These are phyloP conservation scores for Pluvialis apricaria DNA, from an alignment of 2,113 vertebrate genomes.

Conservation along the genomic window DNA sequence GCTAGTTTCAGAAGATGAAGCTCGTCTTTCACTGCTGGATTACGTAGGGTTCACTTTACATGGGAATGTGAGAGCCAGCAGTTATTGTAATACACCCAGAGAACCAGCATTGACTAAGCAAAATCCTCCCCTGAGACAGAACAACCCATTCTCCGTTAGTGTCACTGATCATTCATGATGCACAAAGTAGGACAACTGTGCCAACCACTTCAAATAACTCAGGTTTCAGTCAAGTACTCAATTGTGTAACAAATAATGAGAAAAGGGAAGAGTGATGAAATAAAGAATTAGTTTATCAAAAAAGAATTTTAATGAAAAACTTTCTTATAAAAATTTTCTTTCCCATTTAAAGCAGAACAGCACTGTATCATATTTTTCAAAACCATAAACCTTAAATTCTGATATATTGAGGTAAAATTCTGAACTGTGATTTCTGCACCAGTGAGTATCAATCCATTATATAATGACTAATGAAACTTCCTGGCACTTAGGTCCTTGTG, in stretches of 20 bases:
- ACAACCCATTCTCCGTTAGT: not conserved
- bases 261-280: not conserved
- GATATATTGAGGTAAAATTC: not conserved
- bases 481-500: not conserved
- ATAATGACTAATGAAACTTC: slow-evolving; percentile 20
- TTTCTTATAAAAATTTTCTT: not conserved
- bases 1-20: slow-evolving; percentile 7
- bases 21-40: not conserved
- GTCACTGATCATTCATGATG: not conserved
- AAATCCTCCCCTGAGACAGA: not conserved
- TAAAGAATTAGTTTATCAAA: not conserved
- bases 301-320: not conserved
- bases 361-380: not conserved
- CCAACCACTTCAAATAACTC: not conserved
- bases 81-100: not conserved
- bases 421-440: slow-evolving; percentile 9
- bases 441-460: not conserved
- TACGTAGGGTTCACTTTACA: slow-evolving; percentile 4
- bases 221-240: not conserved
- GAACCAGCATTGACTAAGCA: not conserved
- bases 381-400: not conserved
- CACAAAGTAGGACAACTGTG: not conserved
- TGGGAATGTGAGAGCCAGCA: not conserved
- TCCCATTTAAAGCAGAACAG: not conserved
- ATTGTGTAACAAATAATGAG: not conserved